Conservation (phyloP, 1,140 invertebrate species). For the Drosophila busckii region DNA sequence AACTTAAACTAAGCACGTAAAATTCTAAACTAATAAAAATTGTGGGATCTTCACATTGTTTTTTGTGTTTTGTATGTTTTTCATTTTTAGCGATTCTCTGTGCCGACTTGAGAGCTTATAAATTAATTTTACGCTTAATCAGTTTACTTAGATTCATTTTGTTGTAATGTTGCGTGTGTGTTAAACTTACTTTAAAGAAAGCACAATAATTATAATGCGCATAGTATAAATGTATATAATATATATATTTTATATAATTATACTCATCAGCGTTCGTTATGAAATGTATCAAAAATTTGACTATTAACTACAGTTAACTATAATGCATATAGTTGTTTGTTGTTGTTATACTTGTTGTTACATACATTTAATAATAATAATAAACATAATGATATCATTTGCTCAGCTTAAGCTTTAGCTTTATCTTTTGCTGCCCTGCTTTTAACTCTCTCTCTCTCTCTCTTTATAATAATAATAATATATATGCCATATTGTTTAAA, state of each 20-base stretch:
- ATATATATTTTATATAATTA: slow-evolving; percentile 22
- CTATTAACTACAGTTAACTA: slow-evolving; percentile 69
- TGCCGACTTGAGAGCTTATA: slow-evolving; percentile 56
- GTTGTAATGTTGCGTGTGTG: slow-evolving; percentile 24
- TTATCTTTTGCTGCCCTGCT: no score
- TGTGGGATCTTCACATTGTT: slow-evolving; percentile 23
- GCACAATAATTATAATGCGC: slow-evolving; percentile 53
- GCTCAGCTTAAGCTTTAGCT: slow-evolving; percentile 50
- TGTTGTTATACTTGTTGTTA: slow-evolving; percentile 31
- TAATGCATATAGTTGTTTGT: slow-evolving; percentile 31
- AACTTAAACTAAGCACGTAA: slow-evolving; percentile 69
- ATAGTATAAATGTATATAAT: slow-evolving; percentile 7
- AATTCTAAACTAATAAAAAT: slow-evolving; percentile 61
- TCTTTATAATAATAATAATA: slow-evolving; percentile 32
- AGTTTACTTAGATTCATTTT: slow-evolving; percentile 51
- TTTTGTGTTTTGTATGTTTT: slow-evolving; percentile 9
- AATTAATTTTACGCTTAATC: slow-evolving; percentile 58
- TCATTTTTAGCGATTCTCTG: slow-evolving; percentile 15
- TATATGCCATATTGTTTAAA: no score
- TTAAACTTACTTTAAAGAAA: slow-evolving; percentile 43
- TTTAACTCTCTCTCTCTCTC: no score
- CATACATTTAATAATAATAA: slow-evolving; percentile 30
- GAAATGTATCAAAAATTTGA: slow-evolving; percentile 75
- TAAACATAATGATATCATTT: slow-evolving; percentile 74
- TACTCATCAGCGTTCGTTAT: slow-evolving; percentile 28